Evolutionary conservation across 2,888 invertebrate species (phyloP), one percentile per base, ranked within the genome.

Genomic region (Drosophila kambysellisi): DNA sequence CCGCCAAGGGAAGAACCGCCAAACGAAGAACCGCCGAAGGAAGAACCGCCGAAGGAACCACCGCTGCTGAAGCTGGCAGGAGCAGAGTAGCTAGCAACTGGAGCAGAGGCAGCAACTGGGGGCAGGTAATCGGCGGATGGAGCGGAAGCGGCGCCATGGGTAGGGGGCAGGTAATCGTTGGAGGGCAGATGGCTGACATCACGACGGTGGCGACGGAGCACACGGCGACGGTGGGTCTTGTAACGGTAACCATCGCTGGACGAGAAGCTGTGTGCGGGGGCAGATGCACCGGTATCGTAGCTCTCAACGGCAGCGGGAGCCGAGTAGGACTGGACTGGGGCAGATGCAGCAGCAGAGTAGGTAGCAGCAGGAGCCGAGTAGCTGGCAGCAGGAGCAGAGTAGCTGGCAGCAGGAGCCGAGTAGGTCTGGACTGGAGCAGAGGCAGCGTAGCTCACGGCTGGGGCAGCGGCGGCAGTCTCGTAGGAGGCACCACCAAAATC

Each of bases 231-330:
- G 48, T 87, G 82, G 75, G 89, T 92, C 83, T 89, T 92, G 83
- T 93, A 92, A 53, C 89, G 89, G 83, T 93, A 92, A 25, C 92
- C 92, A 72, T 91, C 92, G 43, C 60, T 67, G 48, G 76, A 50
- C 1, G 70, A 66, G 80, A 59, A 84, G 54, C 30, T 70, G 59
- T 76, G 81, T 91, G 92, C 79, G 11, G 82, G 74, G 17, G 74
- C 88, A n/a, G 85, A 85, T 17, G 83, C 86, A 25, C 79, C 53
- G 46, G 91, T 86, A 60, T 90, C 89, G 73, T 83, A 89, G 51
- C 41, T 57, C 52, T 83, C 71, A 20, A 59, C 68, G 15, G 81
- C 73, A 30, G 74, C 68, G 5, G 68, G 66, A 17, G 66, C 66
- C 20, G 56, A 56, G 73, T 73, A 81, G 50, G 46, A 25, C 43